Evolutionary conservation across 2,888 invertebrate species (phyloP).

Genomic region (Drosophila atripex): DNA sequence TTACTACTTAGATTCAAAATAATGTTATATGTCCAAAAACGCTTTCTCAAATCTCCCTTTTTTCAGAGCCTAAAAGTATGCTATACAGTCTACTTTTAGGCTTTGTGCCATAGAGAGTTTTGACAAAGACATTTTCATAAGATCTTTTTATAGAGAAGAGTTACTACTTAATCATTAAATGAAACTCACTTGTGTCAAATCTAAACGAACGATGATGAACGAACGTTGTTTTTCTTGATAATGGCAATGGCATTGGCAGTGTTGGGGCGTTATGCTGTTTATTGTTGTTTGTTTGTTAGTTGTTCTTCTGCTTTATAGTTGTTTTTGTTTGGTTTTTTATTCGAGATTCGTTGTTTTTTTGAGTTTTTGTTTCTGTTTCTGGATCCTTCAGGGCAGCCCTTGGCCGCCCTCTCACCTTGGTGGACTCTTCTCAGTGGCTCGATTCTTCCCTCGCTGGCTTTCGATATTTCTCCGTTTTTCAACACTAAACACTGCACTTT

Average conservation of each 20-base stretch:
- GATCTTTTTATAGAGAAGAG: background rate
- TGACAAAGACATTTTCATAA: too few relatives aligned
- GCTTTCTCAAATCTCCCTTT: too few relatives aligned
- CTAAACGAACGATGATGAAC: constrained; percentile 76
- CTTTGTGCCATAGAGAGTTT: too few relatives aligned
- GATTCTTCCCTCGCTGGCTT: constrained; percentile 13
- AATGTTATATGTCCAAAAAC: too few relatives aligned
- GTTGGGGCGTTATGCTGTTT: constrained; percentile 59
- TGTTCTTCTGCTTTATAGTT: constrained; percentile 12
- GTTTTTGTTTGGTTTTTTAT: background rate
- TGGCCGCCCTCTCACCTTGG: constrained; percentile 52
- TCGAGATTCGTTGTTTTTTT: background rate
- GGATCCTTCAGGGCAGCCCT: constrained; percentile 29
- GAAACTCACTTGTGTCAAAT: constrained; percentile 75
- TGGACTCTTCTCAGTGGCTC: constrained; percentile 5
- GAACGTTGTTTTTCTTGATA: constrained; percentile 67
- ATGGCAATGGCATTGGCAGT: constrained; percentile 80
- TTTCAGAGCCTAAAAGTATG: too few relatives aligned
- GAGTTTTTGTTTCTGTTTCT: background rate
- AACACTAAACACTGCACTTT: constrained; percentile 41
- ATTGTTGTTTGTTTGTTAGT: constrained; percentile 30
- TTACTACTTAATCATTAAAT: background rate
- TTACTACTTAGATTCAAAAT: too few relatives aligned
- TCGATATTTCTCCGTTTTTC: background rate
- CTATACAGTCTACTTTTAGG: too few relatives aligned